Percentiles rank a stretch among this genome's conserved stretches.
Evolutionary conservation across 2,113 vertebrate genomes (phyloP).

Genomic region (Tetrao urogallus): DNA sequence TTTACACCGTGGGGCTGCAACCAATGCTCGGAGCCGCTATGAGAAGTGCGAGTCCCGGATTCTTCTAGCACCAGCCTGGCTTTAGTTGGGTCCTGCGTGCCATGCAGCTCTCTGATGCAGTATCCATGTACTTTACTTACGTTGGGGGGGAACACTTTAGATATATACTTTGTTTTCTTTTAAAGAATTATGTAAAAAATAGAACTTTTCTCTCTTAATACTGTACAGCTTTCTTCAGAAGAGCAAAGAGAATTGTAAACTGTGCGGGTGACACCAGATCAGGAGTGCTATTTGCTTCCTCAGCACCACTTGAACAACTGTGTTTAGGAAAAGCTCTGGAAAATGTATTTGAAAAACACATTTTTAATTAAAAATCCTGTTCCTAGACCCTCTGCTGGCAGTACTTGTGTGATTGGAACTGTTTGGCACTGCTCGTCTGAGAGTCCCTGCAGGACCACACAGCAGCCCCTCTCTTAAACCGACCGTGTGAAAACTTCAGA

Average conservation of each 20-base stretch:
- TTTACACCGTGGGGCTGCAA: background rate
- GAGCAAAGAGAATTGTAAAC: conserved; percentile 69
- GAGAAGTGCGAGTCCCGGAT: background rate
- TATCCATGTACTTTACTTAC: conserved; percentile 35
- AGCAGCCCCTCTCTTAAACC: background rate
- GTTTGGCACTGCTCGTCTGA: conserved; percentile 34
- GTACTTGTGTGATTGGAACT: conserved; percentile 8
- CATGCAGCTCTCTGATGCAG: background rate
- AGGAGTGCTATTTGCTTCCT: conserved; percentile 16
- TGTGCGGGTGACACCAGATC: conserved; percentile 17
- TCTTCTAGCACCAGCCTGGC: conserved; percentile 59
- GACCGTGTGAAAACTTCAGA: background rate
- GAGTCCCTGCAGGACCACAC: background rate
- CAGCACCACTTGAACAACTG: background rate
- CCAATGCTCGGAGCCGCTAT: background rate
- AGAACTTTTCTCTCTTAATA: conserved; percentile 70
- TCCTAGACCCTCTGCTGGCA: conserved; percentile 51
- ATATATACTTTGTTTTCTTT: conserved; percentile 37
- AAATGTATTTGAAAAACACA: conserved; percentile 60
- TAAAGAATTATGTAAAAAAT: conserved; percentile 59
- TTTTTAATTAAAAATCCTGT: conserved; percentile 36
- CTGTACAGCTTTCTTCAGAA: conserved; percentile 66
- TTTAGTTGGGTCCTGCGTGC: conserved; percentile 41
- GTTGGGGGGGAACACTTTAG: conserved; percentile 59
- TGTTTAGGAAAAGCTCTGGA: background rate